Conservation (phyloP, 2,888 invertebrate species). For the Isotomurus palustris region DNA sequence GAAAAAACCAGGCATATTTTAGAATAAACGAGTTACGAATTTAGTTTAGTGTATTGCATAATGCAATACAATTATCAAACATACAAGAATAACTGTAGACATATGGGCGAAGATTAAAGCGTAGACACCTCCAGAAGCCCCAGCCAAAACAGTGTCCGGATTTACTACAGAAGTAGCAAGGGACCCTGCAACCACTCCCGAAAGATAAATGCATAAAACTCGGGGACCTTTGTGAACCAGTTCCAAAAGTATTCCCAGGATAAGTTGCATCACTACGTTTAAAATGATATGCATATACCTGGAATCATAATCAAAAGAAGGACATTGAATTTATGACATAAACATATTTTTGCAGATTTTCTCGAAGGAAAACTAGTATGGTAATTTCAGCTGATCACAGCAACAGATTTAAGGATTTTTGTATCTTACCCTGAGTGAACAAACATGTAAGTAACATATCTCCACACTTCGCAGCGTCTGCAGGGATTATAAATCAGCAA, state of each 20-base stretch:
- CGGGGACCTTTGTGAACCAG: conserved; percentile 96
- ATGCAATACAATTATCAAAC: neutral
- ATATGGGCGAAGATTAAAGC: conserved; percentile 61
- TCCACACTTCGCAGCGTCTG: conserved; percentile 81
- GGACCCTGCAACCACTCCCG: conserved; percentile 79
- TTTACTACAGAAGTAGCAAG: conserved; percentile 74
- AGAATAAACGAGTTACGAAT: neutral
- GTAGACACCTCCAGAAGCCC: conserved; percentile 89
- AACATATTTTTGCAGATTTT: neutral
- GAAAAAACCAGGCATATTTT: conserved; percentile 44
- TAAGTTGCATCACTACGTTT: conserved; percentile 83
- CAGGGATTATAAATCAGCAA: conserved; percentile 84
- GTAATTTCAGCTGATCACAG: neutral
- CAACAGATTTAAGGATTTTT: neutral
- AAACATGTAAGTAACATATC: conserved; percentile 92
- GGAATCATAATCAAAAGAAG: conserved; percentile 40
- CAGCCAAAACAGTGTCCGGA: conserved; percentile 75
- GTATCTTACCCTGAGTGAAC: conserved; percentile 80
- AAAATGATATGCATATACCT: conserved; percentile 81
- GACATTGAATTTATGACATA: neutral
- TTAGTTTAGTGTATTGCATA: neutral
- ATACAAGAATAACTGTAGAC: conserved; percentile 7
- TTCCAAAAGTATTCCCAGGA: conserved; percentile 89
- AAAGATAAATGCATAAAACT: conserved; percentile 72
- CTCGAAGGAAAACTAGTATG: neutral